Base-by-base conservation (phyloP, 2,797 vertebrate species). In the Phrynocephalus forsythii region DNA sequence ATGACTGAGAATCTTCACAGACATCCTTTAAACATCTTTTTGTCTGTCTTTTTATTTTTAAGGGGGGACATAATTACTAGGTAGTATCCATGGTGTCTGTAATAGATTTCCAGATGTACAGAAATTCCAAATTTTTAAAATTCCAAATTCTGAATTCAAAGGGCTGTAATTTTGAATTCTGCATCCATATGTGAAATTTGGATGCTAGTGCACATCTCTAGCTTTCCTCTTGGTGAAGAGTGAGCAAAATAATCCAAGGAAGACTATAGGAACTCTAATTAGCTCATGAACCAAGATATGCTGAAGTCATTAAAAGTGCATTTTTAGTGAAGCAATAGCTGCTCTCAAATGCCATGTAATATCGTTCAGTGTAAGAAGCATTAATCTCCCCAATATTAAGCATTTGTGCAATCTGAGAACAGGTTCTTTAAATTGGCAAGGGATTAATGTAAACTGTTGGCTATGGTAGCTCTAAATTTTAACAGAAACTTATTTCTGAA, bases 241-340 rank as follows among this genome's bases (percentile, higher is more conserved):
- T 79, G 90, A 44, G 52, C 68, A 84, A 77, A 81, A 89, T 91
- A 83, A 90, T 81, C 87, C 85, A 52, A 83, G 92, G 75, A 86
- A 69, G 90, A 78, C 93, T 50, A 20, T 89, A 82, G 93, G 93
- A 91, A 87, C 76, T 89, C 94, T 94, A 90, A 95, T 95, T 94
- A 93, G 85, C 83, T 92, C 52, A 24, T 82, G 86, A 83, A 87
- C 30, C 11, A 87, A 48, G 68, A 90, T 66, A 87, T 68, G 4
- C 67, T 0, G 1, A 22, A 84, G 22, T 91, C 88, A 82, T 93
- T 92, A 87, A 28, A 48, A 6, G 33, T 33, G 79, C 66, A 81
- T 33, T 90, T 71, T 56, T 71, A 88, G 89, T 92, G 87, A 0
- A 88, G 83, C 89, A 86, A 79, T 89, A 63, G 75, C 56, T 84